Percentiles rank a stretch among this genome's conserved stretches.
phyloP scores from a whole-genome alignment of 2,797 vertebrate species.

The Acanthornis magna region DNA sequence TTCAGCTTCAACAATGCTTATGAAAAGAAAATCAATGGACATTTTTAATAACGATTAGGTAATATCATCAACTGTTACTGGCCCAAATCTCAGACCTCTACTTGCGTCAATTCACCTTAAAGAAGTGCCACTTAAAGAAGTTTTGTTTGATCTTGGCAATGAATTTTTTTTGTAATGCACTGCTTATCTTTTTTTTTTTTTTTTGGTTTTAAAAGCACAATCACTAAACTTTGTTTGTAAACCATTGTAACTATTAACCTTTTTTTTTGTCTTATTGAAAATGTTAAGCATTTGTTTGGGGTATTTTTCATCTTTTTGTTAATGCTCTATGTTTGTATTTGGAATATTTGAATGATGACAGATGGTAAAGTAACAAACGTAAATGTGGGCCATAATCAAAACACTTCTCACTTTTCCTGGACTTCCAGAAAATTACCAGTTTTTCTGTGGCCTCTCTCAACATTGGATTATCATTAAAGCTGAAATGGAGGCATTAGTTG shows the following conservation, averaged over 20 bases:
- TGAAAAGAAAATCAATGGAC: conserved; percentile 67
- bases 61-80: conserved; percentile 73
- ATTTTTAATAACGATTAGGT: conserved; percentile 72
- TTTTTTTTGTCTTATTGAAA: conserved; percentile 87
- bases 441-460: conserved; percentile 71
- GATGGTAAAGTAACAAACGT: conserved; percentile 69
- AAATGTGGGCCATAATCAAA: conserved; percentile 70
- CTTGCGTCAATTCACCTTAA: conserved; percentile 90
- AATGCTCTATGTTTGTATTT: conserved; percentile 90
- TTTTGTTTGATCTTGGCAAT: conserved; percentile 75
- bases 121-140: conserved; percentile 94
- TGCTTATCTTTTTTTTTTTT: conserved; percentile 85
- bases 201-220: conserved; percentile 99
- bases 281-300: conserved; percentile 84
- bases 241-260: conserved; percentile 99
- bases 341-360: conserved; percentile 83
- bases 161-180: conserved; percentile 93
- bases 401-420: conserved; percentile 68
- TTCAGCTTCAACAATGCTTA: conserved; percentile 63
- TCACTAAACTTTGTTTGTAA: conserved; percentile 99
- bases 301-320: conserved; percentile 82
- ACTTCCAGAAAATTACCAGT: conserved; percentile 61
- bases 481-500: conserved; percentile 71
- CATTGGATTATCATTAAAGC: conserved; percentile 63
- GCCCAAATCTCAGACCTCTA: conserved; percentile 79